Base-by-base conservation (phyloP, 1,140 invertebrate genomes). In the Platyura marginata region DNA sequence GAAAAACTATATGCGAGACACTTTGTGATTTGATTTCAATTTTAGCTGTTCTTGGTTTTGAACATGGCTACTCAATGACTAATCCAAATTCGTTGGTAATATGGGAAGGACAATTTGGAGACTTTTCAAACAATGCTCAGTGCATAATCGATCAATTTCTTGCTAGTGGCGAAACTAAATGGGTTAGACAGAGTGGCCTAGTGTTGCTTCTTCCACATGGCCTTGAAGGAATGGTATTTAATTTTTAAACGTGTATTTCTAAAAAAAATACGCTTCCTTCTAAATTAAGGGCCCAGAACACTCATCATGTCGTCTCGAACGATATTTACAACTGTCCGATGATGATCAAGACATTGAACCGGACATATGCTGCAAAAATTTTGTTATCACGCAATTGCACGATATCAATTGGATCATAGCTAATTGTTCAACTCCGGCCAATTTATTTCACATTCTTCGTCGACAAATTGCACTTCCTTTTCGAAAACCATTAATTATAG, bases 211-310 rank as follows among this genome's bases (percentile, higher is more conserved):
- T 92, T 22, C 89, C 89, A 2, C 89, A 94, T 56, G 89, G 89
- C 8, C 75, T 87, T 61, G 88, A 93, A 63, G 88, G 84, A 46
- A 83, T 83, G 72, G n/a, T n/a, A n/a, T n/a, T n/a, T n/a, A n/a
- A n/a, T n/a, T n/a, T n/a, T n/a, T n/a, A n/a, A n/a, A n/a, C n/a
- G n/a, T n/a, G n/a, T n/a, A n/a, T n/a, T n/a, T n/a, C n/a, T n/a
- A n/a, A n/a, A n/a, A n/a, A n/a, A n/a, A n/a, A n/a, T n/a, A n/a
- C n/a, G n/a, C n/a, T n/a, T n/a, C n/a, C n/a, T n/a, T n/a, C n/a
- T n/a, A n/a, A n/a, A n/a, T n/a, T n/a, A n/a, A n/a, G n/a, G 88
- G 88, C 18, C 85, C 88, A 3, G 88, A 93, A 59, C 88, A 93
- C 60, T 87, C 81, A 1, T 81, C 76, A 47, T 81, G 71, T 8